These are phyloP conservation scores for Meleagris gallopavo DNA, from an alignment of 2,113 vertebrate species.

Conservation along the genomic window DNA sequence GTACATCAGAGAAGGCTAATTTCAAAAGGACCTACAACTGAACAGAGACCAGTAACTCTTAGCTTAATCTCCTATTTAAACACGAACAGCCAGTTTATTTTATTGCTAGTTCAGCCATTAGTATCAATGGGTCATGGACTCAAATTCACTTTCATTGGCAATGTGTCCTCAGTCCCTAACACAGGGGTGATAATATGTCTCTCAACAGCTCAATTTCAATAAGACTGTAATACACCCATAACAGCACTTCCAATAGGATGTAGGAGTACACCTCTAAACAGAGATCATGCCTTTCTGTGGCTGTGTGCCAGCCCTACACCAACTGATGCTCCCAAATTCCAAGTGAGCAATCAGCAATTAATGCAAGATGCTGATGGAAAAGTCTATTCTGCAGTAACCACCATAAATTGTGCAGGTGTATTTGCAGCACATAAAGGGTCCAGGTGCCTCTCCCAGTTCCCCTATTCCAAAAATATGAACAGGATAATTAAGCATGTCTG, in stretches of 20 bases:
- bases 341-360: neutral
- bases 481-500: conserved; percentile 76
- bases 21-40: conserved; percentile 19
- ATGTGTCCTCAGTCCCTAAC: neutral
- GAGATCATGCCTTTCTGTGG: neutral
- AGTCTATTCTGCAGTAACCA: neutral
- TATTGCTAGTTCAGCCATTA: conserved; percentile 42
- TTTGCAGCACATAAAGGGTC: conserved; percentile 37
- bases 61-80: conserved; percentile 42
- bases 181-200: neutral
- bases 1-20: neutral
- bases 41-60: conserved; percentile 22
- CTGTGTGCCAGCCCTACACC: neutral
- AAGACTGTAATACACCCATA: neutral
- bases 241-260: neutral
- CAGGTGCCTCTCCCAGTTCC: conserved; percentile 52
- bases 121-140: conserved; percentile 22
- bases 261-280: neutral
- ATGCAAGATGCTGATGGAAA: neutral
- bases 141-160: conserved; percentile 23
- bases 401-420: conserved; percentile 45
- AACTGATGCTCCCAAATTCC: neutral
- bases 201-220: neutral
- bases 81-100: conserved; percentile 52
- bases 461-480: conserved; percentile 51